Evolutionary conservation across 2,113 vertebrate species (phyloP).

Genomic region (Columba janthina): DNA sequence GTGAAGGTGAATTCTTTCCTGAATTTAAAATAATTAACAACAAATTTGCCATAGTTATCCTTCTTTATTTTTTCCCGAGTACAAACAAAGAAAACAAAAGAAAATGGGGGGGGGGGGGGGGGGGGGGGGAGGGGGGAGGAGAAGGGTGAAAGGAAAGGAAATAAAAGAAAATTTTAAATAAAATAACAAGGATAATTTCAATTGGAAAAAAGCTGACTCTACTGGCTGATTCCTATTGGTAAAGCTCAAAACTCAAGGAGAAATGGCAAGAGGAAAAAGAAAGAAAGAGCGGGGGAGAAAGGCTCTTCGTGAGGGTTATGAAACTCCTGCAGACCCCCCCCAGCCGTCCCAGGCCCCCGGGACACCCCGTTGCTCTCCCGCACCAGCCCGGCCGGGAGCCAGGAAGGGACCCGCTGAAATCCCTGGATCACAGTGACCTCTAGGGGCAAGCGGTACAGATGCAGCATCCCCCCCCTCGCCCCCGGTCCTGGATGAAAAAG

Average conservation of each 20-base stretch:
- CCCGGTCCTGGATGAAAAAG: background rate
- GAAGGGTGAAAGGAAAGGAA: too few species aligned
- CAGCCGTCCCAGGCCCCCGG: background rate
- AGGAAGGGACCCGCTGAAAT: background rate
- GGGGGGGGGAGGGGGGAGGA: too few species aligned
- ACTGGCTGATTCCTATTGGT: background rate
- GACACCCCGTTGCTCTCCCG: background rate
- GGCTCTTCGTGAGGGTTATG: background rate
- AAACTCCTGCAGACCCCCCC: background rate
- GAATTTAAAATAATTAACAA: background rate
- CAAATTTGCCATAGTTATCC: background rate
- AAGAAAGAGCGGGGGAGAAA: too few species aligned
- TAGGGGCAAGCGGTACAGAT: conserved; percentile 51
- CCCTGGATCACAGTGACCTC: conserved; percentile 73
- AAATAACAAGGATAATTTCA: background rate
- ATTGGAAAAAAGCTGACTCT: background rate
- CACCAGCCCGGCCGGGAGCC: fast-evolving
- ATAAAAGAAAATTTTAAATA: background rate
- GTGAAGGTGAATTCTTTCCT: background rate
- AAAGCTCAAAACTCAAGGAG: background rate
- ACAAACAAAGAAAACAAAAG: background rate
- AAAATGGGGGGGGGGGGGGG: background rate
- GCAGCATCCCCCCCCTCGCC: conserved; percentile 23
- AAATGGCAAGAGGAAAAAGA: background rate
- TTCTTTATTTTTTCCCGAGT: background rate